phyloP scores from a whole-genome alignment of 2,888 invertebrate species.

The Drosophila mimica region DNA sequence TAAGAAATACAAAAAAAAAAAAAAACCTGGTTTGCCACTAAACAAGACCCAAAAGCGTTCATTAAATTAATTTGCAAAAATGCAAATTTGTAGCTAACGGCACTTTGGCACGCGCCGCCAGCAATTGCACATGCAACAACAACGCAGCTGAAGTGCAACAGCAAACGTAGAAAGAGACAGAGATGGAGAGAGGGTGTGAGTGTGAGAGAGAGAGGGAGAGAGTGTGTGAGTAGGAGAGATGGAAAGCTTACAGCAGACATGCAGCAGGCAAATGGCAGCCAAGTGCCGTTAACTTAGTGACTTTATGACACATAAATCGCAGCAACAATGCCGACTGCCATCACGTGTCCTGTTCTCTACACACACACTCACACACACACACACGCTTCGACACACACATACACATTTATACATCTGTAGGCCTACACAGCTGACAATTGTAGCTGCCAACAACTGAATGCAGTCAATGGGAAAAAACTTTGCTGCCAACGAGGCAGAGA shows the following conservation, averaged over 20 bases:
- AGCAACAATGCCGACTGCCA: slow-evolving; percentile 59
- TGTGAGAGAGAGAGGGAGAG: background rate
- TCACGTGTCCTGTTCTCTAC: slow-evolving; percentile 47
- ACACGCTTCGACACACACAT: background rate
- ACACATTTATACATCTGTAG: slow-evolving; percentile 26
- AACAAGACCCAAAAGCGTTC: slow-evolving; percentile 72
- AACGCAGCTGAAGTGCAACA: slow-evolving; percentile 56
- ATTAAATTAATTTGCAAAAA: slow-evolving; percentile 81
- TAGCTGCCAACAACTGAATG: slow-evolving; percentile 34
- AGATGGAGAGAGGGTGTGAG: background rate
- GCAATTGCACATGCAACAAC: slow-evolving; percentile 43
- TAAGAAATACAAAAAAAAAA: slow-evolving; percentile 8
- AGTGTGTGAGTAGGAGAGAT: slow-evolving; percentile 15
- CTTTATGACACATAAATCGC: slow-evolving; percentile 84
- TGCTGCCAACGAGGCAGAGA: slow-evolving; percentile 36
- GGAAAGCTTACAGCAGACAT: slow-evolving; percentile 46
- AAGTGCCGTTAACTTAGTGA: slow-evolving; percentile 82
- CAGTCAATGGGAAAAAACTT: slow-evolving; percentile 41
- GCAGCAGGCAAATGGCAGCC: slow-evolving; percentile 67
- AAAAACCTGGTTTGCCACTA: slow-evolving; percentile 62
- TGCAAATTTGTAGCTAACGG: slow-evolving; percentile 77
- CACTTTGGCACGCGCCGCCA: slow-evolving; percentile 77
- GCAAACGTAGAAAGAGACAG: slow-evolving; percentile 1
- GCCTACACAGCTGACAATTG: slow-evolving; percentile 53
- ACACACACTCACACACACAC: slow-evolving; percentile 11